Conservation (phyloP, 2,113 vertebrate genomes). For the Paedocypris sp. region DNA sequence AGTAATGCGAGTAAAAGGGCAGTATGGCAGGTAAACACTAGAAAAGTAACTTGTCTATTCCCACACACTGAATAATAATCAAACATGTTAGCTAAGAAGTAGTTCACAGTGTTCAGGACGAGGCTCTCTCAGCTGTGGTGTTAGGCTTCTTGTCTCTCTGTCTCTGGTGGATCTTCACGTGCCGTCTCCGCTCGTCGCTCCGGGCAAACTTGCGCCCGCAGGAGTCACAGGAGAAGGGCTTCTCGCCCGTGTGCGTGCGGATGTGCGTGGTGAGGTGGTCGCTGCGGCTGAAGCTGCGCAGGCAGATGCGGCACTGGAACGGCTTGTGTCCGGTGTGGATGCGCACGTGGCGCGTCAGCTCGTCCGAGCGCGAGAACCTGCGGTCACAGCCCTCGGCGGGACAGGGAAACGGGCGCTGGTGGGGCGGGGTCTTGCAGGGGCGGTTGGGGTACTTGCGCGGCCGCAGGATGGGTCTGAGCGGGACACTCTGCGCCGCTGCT, state of each 20-base stretch:
- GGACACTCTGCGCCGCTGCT: slow-evolving; percentile 68
- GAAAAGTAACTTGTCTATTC: no score
- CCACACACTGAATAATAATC: no score
- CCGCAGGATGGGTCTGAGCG: slow-evolving; percentile 74
- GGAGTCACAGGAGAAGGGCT: slow-evolving; percentile 89
- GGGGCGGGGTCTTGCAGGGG: slow-evolving; percentile 87
- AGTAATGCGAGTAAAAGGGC: no score
- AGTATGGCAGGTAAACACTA: no score
- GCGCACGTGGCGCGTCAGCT: slow-evolving; percentile 82
- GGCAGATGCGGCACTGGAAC: slow-evolving; percentile 88
- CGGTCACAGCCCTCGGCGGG: slow-evolving; percentile 89
- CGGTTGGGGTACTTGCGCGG: slow-evolving; percentile 85
- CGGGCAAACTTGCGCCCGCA: slow-evolving; percentile 88
- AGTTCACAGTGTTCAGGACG: no score
- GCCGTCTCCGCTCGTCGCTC: slow-evolving; percentile 85
- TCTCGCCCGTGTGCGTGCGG: slow-evolving; percentile 90
- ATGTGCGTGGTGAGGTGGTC: slow-evolving; percentile 92
- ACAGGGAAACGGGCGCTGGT: slow-evolving; percentile 84
- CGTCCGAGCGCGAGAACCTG: slow-evolving; percentile 83
- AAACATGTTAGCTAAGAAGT: no score
- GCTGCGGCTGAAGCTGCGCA: slow-evolving; percentile 85
- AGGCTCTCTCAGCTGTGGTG: no score
- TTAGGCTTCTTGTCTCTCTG: slow-evolving; percentile 77
- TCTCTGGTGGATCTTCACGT: slow-evolving; percentile 91
- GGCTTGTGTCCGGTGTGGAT: slow-evolving; percentile 91